Percentiles rank a stretch among this genome's conserved stretches.
Evolutionary conservation across 2,888 invertebrate species (phyloP).

Genomic region (Dermolepida albohirtum): DNA sequence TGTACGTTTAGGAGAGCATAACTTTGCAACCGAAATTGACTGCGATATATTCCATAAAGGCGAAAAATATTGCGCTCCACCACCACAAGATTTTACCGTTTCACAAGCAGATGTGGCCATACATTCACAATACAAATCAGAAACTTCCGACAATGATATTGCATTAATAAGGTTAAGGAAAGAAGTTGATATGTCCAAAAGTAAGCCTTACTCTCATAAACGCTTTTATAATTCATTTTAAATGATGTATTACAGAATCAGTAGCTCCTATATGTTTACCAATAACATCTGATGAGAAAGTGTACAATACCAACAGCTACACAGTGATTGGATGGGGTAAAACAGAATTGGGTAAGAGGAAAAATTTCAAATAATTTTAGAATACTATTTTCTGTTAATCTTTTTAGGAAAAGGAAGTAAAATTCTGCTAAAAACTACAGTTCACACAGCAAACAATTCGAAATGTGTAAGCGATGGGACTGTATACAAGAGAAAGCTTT

Average conservation of each 20-base stretch:
- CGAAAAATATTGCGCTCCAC: slow-evolving; percentile 59
- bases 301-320: neutral
- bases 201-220: slow-evolving; percentile 42
- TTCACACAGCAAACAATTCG: slow-evolving; percentile 2
- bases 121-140: slow-evolving; percentile 57
- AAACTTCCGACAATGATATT: slow-evolving; percentile 61
- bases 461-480: neutral
- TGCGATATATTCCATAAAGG: neutral
- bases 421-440: slow-evolving; percentile 24
- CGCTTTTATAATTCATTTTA: neutral
- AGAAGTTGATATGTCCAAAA: slow-evolving; percentile 51
- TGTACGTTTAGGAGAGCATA: slow-evolving; percentile 73
- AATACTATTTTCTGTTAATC: neutral
- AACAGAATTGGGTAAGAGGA: neutral
- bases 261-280: slow-evolving; percentile 12
- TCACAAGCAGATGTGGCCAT: slow-evolving; percentile 61
- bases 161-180: slow-evolving; percentile 58
- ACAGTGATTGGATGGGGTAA: slow-evolving; percentile 20
- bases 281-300: neutral
- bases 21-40: neutral
- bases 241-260: slow-evolving; percentile 1
- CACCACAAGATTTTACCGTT: slow-evolving; percentile 67
- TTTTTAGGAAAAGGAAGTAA: slow-evolving; percentile 23
- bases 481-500: slow-evolving; percentile 66
- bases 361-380: neutral